Conservation (phyloP, 2,113 vertebrate genomes). For the Leptodactylus fuscus region DNA sequence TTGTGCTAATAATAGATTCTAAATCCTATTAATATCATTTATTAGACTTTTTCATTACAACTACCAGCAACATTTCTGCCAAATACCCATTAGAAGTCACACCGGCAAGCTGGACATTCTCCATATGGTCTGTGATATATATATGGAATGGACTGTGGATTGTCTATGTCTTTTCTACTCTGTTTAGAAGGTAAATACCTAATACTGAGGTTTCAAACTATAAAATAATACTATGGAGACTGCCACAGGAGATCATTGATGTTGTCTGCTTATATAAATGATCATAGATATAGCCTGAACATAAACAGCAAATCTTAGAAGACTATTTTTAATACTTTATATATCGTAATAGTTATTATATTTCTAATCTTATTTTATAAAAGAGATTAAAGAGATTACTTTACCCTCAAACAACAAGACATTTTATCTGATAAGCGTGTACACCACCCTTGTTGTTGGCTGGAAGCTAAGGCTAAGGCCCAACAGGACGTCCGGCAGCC, state of each 20-base stretch:
- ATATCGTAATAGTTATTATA: too few species aligned
- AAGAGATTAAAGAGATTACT: too few species aligned
- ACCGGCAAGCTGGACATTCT: constrained; percentile 68
- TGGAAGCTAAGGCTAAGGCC: too few species aligned
- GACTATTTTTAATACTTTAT: too few species aligned
- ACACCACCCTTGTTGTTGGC: too few species aligned
- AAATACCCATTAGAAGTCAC: constrained; percentile 66
- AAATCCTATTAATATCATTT: background rate
- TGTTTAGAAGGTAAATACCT: constrained; percentile 62
- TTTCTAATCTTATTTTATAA: too few species aligned
- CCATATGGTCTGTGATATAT: constrained; percentile 68
- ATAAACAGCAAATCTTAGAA: background rate
- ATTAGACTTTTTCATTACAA: constrained; percentile 53
- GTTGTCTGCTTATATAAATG: background rate
- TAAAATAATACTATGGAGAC: background rate
- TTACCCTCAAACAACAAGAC: too few species aligned
- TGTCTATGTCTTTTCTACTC: constrained; percentile 22
- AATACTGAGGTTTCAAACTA: background rate
- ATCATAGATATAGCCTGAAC: background rate
- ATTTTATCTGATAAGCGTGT: too few species aligned
- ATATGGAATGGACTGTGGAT: constrained; percentile 70
- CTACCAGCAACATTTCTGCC: constrained; percentile 61
- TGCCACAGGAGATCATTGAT: background rate
- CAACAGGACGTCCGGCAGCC: too few species aligned
- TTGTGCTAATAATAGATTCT: background rate